Percentiles rank a stretch among this genome's conserved stretches.
Conservation (phyloP, 2,888 invertebrate genomes). For the Pimpla rufipes region DNA sequence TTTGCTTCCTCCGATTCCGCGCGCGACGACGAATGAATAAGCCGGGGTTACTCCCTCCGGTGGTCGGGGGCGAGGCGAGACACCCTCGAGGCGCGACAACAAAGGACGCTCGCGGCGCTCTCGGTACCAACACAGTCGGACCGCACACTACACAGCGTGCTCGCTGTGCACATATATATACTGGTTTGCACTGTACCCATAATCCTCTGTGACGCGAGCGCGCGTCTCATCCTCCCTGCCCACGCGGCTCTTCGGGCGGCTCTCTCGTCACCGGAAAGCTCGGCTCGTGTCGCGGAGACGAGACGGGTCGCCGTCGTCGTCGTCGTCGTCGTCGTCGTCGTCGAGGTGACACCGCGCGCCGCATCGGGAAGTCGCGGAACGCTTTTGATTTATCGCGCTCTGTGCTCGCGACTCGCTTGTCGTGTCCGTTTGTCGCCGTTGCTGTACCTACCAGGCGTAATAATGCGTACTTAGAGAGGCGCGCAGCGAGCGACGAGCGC, state of each 20-base stretch:
- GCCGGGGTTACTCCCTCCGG: constrained; percentile 83
- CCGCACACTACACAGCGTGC: background rate
- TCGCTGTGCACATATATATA: no score
- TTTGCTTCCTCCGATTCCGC: constrained; percentile 78
- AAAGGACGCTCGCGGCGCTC: constrained; percentile 71
- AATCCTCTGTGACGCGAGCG: constrained; percentile 68
- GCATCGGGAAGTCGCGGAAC: constrained; percentile 69
- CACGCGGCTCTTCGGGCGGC: constrained; percentile 55
- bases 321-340: constrained; percentile 59
- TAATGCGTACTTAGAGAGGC: constrained; percentile 65
- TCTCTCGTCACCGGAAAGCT: constrained; percentile 66
- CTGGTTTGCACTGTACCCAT: background rate
- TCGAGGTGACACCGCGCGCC: constrained; percentile 69
- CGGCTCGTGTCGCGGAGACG: constrained; percentile 54
- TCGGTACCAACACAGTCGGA: constrained; percentile 65
- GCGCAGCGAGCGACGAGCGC: constrained; percentile 56
- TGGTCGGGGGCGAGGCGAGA: constrained; percentile 75
- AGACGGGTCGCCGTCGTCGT: constrained; percentile 60
- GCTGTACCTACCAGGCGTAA: constrained; percentile 64
- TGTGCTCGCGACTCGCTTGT: constrained; percentile 70
- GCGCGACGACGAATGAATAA: constrained; percentile 81
- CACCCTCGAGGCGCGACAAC: constrained; percentile 78
- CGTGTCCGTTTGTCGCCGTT: constrained; percentile 61
- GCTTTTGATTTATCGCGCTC: constrained; percentile 79
- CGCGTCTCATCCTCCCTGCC: constrained; percentile 68